Percentiles rank a stretch among this genome's conserved stretches.
These are phyloP conservation scores for Somateria mollissima DNA, from an alignment of 2,797 vertebrate species.

Conservation along the genomic window DNA sequence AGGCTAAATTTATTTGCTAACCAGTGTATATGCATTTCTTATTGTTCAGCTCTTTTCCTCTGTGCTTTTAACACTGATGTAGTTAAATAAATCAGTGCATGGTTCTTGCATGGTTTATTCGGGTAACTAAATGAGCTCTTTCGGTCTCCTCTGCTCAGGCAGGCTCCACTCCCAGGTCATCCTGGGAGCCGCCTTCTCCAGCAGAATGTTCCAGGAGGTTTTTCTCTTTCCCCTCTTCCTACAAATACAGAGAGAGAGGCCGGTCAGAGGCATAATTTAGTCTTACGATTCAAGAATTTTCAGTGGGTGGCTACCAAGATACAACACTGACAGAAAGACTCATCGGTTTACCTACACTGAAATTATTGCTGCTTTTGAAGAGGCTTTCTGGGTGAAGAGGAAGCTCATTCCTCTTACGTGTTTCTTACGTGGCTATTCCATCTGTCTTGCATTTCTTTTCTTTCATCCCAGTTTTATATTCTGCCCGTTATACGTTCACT, in stretches of 20 bases:
- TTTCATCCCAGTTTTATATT: background rate
- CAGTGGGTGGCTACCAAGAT: conserved; percentile 34
- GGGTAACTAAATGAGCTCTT: background rate
- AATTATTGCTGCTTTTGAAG: background rate
- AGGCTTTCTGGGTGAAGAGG: background rate
- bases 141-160: background rate
- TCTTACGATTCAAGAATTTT: conserved; percentile 18
- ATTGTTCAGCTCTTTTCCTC: background rate
- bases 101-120: background rate
- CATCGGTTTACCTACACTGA: background rate
- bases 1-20: background rate
- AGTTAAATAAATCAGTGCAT: background rate
- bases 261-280: background rate
- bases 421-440: background rate
- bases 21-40: background rate
- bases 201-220: background rate
- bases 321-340: background rate
- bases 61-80: background rate
- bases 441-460: background rate
- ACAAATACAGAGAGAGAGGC: background rate
- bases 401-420: background rate
- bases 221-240: background rate
- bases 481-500: background rate
- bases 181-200: background rate
- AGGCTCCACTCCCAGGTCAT: background rate